Percentiles rank a stretch among this genome's conserved stretches.
Conservation (phyloP, 1,140 invertebrate species). For the Oreohelix idahoensis region DNA sequence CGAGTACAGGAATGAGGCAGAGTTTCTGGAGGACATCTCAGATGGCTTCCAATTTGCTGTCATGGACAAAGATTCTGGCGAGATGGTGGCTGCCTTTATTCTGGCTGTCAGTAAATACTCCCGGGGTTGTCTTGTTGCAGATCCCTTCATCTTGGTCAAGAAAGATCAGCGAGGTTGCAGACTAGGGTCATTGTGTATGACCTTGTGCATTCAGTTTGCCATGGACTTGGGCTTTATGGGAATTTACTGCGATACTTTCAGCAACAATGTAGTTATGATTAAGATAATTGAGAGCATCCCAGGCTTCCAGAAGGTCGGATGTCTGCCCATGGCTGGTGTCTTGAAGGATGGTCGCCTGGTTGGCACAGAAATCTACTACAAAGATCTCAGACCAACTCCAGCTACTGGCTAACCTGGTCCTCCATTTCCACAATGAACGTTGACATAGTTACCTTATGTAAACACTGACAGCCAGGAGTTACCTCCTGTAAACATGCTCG, state of each 20-base stretch:
- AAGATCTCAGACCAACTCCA: conserved; percentile 41
- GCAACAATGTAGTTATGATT: conserved; percentile 55
- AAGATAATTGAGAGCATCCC: conserved; percentile 53
- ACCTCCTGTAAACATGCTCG: too few relatives aligned
- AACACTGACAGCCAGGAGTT: too few relatives aligned
- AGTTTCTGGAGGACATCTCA: conserved; percentile 53
- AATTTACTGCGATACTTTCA: conserved; percentile 61
- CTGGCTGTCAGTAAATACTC: conserved; percentile 58
- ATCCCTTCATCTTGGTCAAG: conserved; percentile 56
- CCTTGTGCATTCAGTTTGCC: conserved; percentile 48
- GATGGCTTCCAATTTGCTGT: conserved; percentile 55
- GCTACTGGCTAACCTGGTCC: neutral
- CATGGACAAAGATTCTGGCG: conserved; percentile 48
- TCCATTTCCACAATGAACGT: too few relatives aligned
- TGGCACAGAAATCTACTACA: conserved; percentile 54
- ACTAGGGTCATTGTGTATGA: conserved; percentile 52
- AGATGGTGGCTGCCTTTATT: conserved; percentile 57
- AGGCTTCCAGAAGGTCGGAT: conserved; percentile 53
- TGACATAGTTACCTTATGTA: too few relatives aligned
- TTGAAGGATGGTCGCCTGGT: conserved; percentile 51
- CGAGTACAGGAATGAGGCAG: conserved; percentile 53
- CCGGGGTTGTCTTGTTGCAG: conserved; percentile 53
- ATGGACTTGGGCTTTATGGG: conserved; percentile 49
- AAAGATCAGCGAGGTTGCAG: conserved; percentile 46
- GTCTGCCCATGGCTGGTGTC: conserved; percentile 56